Evolutionary conservation across 2,797 vertebrate species (phyloP).

Genomic region (Cyclopterus lumpus): DNA sequence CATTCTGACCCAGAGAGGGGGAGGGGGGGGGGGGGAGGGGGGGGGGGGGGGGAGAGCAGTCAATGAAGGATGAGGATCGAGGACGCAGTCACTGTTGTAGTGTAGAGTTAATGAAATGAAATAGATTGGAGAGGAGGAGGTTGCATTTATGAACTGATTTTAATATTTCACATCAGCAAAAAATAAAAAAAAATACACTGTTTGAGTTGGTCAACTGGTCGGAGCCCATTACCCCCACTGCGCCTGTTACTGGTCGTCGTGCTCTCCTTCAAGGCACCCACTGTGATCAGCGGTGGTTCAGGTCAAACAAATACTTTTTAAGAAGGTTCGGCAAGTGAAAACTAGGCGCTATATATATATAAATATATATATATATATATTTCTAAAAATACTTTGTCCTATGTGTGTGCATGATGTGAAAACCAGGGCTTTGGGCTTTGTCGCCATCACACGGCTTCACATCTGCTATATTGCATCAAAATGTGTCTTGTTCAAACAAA

Average conservation of each 20-base stretch:
- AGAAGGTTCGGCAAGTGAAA: not conserved
- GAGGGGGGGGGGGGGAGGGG: slow-evolving; percentile 9
- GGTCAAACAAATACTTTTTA: not conserved
- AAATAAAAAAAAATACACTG: no score
- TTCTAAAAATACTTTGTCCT: slow-evolving; percentile 18
- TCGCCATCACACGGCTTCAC: not conserved
- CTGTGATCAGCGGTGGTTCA: not conserved
- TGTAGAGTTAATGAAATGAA: not conserved
- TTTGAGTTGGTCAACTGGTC: no score
- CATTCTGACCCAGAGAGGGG: slow-evolving; percentile 85
- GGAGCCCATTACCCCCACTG: not conserved
- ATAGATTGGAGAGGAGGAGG: not conserved
- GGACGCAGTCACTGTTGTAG: not conserved
- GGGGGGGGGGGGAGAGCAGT: slow-evolving; percentile 7
- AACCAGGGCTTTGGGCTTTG: not conserved
- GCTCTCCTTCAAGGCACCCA: not conserved
- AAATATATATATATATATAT: not conserved
- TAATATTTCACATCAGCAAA: not conserved
- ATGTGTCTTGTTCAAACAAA: not conserved
- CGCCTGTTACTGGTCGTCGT: not conserved
- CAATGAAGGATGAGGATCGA: not conserved
- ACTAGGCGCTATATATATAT: not conserved
- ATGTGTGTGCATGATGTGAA: slow-evolving; percentile 10
- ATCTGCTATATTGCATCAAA: not conserved
- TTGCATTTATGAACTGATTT: not conserved